Evolutionary conservation across 2,797 vertebrate genomes (phyloP).

Genomic region (Nyctibius grandis): DNA sequence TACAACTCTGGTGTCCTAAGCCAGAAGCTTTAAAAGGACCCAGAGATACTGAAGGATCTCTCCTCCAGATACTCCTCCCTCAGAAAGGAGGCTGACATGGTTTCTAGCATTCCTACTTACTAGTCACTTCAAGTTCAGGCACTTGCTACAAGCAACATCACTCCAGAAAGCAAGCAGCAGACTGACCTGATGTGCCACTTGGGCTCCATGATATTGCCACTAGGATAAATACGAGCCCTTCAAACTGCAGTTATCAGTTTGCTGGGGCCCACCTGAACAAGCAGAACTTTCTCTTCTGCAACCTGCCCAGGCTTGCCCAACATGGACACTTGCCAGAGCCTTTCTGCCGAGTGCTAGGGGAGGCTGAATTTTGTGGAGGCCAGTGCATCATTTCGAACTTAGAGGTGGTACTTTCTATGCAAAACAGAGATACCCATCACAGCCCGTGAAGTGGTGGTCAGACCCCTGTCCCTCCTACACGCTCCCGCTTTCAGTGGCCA

Average conservation of each 20-base stretch:
- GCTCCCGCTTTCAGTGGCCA: neutral
- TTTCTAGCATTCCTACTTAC: neutral
- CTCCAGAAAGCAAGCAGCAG: neutral
- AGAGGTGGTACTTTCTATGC: neutral
- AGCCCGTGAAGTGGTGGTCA: fast-evolving
- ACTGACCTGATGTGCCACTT: fast-evolving
- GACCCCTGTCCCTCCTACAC: fast-evolving
- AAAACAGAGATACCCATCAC: neutral
- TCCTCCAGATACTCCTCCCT: neutral
- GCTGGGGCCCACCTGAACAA: neutral
- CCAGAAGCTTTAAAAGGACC: neutral
- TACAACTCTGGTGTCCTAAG: neutral
- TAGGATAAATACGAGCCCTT: neutral
- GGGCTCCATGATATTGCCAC: neutral
- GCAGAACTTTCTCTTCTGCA: neutral
- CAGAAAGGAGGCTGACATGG: neutral
- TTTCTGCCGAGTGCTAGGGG: neutral
- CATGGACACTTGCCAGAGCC: fast-evolving
- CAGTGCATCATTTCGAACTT: neutral
- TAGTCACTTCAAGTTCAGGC: neutral
- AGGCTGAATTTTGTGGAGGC: neutral
- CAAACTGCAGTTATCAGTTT: neutral
- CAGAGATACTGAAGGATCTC: neutral
- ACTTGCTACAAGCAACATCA: neutral
- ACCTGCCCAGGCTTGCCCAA: neutral